Percentiles rank a stretch among this genome's conserved stretches.
phyloP scores from a whole-genome alignment of 2,888 invertebrate species.

The Chelonus formosanus region DNA sequence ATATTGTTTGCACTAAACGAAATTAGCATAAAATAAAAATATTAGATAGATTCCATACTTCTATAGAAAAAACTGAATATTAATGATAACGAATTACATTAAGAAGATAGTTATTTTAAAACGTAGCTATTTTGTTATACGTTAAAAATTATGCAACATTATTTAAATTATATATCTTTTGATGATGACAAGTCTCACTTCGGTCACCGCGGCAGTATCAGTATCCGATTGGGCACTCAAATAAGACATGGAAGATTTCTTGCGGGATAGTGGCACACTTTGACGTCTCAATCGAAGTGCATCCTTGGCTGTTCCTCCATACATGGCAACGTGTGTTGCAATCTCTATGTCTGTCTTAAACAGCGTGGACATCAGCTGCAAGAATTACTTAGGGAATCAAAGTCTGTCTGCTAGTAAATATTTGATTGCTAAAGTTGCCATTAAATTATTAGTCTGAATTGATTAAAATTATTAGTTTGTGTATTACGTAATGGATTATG shows the following conservation, averaged over 20 bases:
- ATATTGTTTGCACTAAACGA: too few species aligned
- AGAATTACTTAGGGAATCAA: slow-evolving; percentile 39
- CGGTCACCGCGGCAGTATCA: slow-evolving; percentile 60
- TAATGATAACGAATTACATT: too few species aligned
- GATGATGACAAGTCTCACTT: slow-evolving; percentile 57
- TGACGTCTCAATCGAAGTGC: slow-evolving; percentile 61
- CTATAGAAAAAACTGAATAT: too few species aligned
- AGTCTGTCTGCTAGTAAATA: slow-evolving; percentile 8
- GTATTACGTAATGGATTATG: background rate
- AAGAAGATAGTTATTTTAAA: too few species aligned
- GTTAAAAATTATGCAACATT: background rate
- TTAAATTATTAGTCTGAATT: too few species aligned
- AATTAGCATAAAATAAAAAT: background rate
- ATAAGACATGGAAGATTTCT: slow-evolving; percentile 65
- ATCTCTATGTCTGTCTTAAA: slow-evolving; percentile 79
- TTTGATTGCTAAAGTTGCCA: background rate
- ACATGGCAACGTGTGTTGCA: slow-evolving; percentile 67
- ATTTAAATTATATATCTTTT: slow-evolving; percentile 11
- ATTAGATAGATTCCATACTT: too few species aligned
- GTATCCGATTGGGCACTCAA: slow-evolving; percentile 63
- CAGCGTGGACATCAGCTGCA: slow-evolving; percentile 79
- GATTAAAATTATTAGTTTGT: too few species aligned
- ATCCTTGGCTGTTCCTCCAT: slow-evolving; percentile 62
- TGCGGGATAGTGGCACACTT: slow-evolving; percentile 62
- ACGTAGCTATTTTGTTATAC: too few species aligned